Conservation (phyloP, 92 coral and sea anemone genomes). For the Porites evermanni region DNA sequence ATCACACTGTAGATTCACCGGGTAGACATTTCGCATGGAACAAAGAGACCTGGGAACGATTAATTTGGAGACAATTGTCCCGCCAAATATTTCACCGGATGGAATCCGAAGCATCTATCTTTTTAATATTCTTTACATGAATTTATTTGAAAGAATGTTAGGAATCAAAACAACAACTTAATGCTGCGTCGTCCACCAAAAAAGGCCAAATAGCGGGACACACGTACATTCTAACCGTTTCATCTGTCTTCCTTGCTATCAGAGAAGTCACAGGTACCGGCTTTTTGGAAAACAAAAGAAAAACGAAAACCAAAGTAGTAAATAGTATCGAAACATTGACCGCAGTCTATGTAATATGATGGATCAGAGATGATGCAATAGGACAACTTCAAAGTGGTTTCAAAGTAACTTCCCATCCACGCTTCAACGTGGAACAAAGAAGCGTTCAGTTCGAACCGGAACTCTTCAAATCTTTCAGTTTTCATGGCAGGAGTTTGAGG, state of each 20-base stretch:
- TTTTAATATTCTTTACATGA: too few relatives aligned
- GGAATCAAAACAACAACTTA: neutral
- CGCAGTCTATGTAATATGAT: neutral
- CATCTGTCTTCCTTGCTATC: neutral
- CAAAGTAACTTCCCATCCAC: neutral
- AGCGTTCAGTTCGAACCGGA: slow-evolving; percentile 1
- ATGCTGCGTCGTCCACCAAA: neutral
- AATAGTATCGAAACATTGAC: neutral
- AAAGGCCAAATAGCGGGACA: neutral
- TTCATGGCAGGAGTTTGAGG: neutral
- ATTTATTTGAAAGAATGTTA: too few relatives aligned
- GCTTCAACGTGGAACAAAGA: neutral
- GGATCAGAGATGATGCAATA: slow-evolving; percentile 18
- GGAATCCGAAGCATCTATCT: neutral
- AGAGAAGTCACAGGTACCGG: slow-evolving; percentile 17
- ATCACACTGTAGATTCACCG: too few relatives aligned
- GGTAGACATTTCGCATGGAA: neutral
- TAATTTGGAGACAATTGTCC: neutral
- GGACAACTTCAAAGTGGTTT: neutral
- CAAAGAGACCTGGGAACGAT: neutral
- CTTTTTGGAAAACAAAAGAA: neutral
- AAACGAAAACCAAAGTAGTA: neutral
- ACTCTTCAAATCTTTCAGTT: neutral
- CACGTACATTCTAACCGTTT: neutral
- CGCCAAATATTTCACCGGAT: neutral